Evolutionary conservation across 2,797 vertebrate species (phyloP), one percentile per base, ranked within the genome.

Genomic region (Halcyon leucocephala): DNA sequence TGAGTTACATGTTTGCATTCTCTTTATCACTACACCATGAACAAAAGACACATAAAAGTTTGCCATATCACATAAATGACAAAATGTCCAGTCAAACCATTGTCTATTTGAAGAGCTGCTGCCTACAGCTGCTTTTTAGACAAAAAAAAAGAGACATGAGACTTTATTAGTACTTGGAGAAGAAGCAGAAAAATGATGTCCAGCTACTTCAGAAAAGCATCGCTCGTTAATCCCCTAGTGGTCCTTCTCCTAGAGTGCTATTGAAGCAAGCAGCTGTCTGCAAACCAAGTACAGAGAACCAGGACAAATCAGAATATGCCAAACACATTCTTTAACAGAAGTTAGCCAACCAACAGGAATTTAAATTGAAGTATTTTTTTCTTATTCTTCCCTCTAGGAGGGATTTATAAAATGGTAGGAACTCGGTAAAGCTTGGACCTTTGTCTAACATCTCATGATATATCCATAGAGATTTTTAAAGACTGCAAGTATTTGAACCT

Each of bases 141-240:
- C 12, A 48, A 44, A 48, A 62, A 35, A 85, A 64, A 48, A 24
- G 14, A 87, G 29, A 48, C 48, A 31, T 26, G 48, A 67, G 21
- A 67, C 33, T 78, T 82, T 20, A 12, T 8, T 69, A 48, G 17
- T 12, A 29, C 15, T 55, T 82, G 42, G 31, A 89, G 64, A 49
- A 84, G 51, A 25, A 80, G 57, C 12, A 85, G 26, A 79, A 84
- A 37, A 92, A 28, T 20, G 2, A 60, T 7, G 13, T 22, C 21
- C 35, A 86, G 66, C 9, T 86, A 28, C 48, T 77, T 89, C 6
- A 49, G n/a, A 55, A 70, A 79, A 82, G 14, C 3, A 12, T 58
- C 16, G 37, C 33, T 69, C 0, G 0, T 64, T 74, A 51, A 58
- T 72, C 31, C 58, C 31, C 0, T 3, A 61, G 29, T 37, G 19